phyloP scores from a whole-genome alignment of 2,888 invertebrate genomes.

The Reticulitermes lucifugus region DNA sequence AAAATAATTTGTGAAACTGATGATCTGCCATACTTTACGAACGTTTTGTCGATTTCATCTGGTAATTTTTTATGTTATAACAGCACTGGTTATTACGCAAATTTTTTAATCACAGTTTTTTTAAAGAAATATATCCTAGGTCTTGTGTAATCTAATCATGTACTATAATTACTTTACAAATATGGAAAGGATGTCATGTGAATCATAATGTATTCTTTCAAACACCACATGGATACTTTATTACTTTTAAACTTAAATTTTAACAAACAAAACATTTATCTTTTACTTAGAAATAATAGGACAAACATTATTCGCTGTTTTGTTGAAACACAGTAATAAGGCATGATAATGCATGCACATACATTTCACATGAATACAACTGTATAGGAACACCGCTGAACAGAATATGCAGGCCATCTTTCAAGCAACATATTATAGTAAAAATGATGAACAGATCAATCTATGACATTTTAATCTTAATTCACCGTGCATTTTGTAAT shows the following conservation, averaged over 20 bases:
- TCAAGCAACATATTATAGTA: neutral
- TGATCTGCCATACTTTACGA: too few species aligned
- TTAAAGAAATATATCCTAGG: too few species aligned
- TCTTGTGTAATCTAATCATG: too few species aligned
- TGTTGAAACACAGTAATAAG: constrained; percentile 28
- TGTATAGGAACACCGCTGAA: constrained; percentile 14
- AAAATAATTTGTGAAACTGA: too few species aligned
- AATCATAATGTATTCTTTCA: neutral
- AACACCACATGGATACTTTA: constrained; percentile 17
- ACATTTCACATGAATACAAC: constrained; percentile 22
- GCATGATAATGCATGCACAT: constrained; percentile 31
- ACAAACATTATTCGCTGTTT: constrained; percentile 29
- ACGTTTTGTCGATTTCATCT: too few species aligned
- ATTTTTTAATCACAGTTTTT: too few species aligned
- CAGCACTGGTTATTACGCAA: too few species aligned
- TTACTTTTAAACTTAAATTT: constrained; percentile 10
- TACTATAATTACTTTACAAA: too few species aligned
- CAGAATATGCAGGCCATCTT: constrained; percentile 27
- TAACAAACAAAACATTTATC: neutral
- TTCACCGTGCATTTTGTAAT: too few species aligned
- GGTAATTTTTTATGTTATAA: too few species aligned
- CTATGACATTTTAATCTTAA: neutral
- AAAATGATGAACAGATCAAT: neutral
- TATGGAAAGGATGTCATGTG: too few species aligned
- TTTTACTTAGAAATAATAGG: constrained; percentile 17